phyloP scores from a whole-genome alignment of 1,140 invertebrate species.

The Meloidogyne exigua region DNA sequence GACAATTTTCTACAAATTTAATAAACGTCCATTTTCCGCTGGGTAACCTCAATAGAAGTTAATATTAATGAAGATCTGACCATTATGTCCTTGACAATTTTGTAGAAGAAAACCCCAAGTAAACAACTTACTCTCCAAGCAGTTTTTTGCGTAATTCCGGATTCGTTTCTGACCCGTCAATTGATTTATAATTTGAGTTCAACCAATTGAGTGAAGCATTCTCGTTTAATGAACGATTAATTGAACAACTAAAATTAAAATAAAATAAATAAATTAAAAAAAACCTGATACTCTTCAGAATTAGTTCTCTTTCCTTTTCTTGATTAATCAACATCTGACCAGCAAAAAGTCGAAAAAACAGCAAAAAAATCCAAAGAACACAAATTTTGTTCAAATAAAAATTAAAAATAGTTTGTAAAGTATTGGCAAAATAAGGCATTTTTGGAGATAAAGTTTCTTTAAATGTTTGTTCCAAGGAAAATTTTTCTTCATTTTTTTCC shows the following conservation, averaged over 20 bases:
- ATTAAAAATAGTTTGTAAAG: neutral
- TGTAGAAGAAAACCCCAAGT: no score
- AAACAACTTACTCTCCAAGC: neutral
- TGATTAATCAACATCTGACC: neutral
- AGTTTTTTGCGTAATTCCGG: neutral
- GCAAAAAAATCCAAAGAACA: neutral
- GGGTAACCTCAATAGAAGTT: no score
- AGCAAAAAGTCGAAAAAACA: neutral
- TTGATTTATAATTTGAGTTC: neutral
- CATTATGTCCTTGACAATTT: no score
- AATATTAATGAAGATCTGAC: no score
- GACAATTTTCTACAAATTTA: no score
- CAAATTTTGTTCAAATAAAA: neutral
- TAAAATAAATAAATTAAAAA: neutral
- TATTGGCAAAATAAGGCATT: no score
- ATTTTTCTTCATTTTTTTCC: no score
- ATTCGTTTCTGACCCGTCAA: neutral
- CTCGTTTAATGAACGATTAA: neutral
- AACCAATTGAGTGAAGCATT: neutral
- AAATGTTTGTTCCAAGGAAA: no score
- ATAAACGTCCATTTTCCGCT: no score
- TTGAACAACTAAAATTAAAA: slow-evolving; percentile 1
- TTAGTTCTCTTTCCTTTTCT: neutral
- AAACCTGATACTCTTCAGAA: neutral
- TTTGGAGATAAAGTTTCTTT: neutral